Conservation (phyloP, 2,113 vertebrate species). For the Colinus virginianus region DNA sequence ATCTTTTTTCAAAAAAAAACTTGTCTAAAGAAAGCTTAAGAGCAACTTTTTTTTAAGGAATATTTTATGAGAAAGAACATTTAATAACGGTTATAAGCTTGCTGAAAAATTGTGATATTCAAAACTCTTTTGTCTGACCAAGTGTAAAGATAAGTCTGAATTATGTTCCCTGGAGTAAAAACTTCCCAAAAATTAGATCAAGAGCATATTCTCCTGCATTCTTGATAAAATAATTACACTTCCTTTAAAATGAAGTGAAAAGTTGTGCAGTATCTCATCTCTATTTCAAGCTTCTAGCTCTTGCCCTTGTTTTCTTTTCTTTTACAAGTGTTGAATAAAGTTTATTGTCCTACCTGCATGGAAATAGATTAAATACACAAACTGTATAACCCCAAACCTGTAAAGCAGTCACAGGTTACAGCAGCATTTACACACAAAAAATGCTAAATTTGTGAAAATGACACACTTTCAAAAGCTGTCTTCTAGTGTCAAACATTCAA, state of each 20-base stretch:
- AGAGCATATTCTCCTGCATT: neutral
- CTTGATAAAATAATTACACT: neutral
- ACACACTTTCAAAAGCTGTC: neutral
- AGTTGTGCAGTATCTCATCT: neutral
- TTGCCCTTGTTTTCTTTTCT: accelerated
- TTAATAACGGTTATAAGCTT: neutral
- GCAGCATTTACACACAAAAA: neutral
- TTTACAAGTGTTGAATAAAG: neutral
- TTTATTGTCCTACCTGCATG: neutral
- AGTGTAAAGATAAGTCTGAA: neutral
- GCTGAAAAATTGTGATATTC: neutral
- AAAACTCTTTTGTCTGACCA: neutral
- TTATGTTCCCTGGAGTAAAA: neutral
- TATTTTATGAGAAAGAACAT: neutral
- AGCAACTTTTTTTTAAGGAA: neutral
- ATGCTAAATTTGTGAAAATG: neutral
- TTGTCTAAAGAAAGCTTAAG: neutral
- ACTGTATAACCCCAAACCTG: neutral
- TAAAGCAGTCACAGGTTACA: neutral
- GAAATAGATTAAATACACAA: neutral
- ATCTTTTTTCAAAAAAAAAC: neutral
- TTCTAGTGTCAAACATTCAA: neutral
- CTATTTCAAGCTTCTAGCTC: neutral
- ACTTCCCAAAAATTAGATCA: neutral
- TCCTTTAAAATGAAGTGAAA: neutral